Evolutionary conservation across 2,888 invertebrate species (phyloP).

Genomic region (Amblyjoppa proteus): DNA sequence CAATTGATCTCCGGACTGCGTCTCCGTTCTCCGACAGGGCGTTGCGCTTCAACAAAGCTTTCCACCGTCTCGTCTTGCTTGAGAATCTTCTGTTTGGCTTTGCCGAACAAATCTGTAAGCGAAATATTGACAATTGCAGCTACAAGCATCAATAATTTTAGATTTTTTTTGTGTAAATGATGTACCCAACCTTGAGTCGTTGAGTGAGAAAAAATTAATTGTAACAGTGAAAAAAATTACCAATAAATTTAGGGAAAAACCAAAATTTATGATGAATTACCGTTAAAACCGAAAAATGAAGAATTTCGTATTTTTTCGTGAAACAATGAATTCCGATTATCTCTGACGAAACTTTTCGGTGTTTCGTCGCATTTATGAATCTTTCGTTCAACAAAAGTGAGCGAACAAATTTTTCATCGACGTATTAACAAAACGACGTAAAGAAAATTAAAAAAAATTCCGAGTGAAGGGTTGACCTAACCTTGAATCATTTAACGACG

Average conservation of each 20-base stretch:
- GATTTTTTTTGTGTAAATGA: neutral
- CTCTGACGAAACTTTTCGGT: constrained; percentile 69
- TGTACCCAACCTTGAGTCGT: neutral
- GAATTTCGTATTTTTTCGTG: neutral
- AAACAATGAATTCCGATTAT: no score
- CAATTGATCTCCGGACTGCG: constrained; percentile 83
- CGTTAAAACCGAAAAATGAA: neutral
- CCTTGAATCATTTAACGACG: neutral
- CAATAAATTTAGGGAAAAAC: neutral
- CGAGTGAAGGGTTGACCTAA: neutral
- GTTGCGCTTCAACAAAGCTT: constrained; percentile 70
- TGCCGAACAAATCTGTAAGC: constrained; percentile 89
- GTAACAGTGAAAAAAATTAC: neutral
- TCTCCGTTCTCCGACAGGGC: constrained; percentile 50
- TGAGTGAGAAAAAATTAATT: neutral
- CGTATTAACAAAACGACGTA: constrained; percentile 10
- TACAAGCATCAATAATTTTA: neutral
- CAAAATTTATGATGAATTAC: neutral
- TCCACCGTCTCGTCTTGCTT: constrained; percentile 89
- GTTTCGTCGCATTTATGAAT: constrained; percentile 91
- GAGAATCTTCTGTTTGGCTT: constrained; percentile 95
- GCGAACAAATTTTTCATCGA: constrained; percentile 89
- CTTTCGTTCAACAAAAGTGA: constrained; percentile 92
- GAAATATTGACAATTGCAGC: constrained; percentile 41
- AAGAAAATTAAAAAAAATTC: neutral